Evolutionary conservation across 2,113 vertebrate species (phyloP), one percentile per base, ranked within the genome.

Genomic region (Labeo catla): DNA sequence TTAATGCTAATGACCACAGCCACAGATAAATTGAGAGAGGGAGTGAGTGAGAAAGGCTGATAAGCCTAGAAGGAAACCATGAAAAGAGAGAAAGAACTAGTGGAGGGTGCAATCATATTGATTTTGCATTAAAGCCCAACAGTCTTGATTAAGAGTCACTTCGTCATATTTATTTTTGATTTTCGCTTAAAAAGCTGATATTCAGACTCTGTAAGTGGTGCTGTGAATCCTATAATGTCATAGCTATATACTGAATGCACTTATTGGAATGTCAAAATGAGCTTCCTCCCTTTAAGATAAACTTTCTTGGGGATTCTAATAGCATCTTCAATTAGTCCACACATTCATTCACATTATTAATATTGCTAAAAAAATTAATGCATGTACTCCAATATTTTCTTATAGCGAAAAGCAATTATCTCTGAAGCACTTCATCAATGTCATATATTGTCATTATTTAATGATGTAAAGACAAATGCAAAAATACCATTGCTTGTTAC

Each of bases 331-430:
- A 47, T 73, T 43, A 39, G 11, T 74, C 4, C 10, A 23, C 45
- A 15, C n/a, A 74, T 74, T 23, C 21, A 74, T 74, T 74, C 72
- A 74, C 13, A 23, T 74, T 47, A 70, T 70, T 13, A 73, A 47
- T 74, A 47, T 74, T 74, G 45, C 49, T 74, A 49, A 28, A 74
- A 74, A 74, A 74, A 74, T 74, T 12, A 47, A 74, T 74, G 72
- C 3, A 43, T 43, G 68, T 72, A 72, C 9, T 5, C 8, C 73
- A 49, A 13, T 74, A 34, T 57, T 6, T 78, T 19, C 4, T 78
- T 39, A 21, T 36, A 19, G 28, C 49, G 21, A 28, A n/a, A 59
- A 39, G 9, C 3, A 54, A 59, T 78, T 59, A 36, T 78, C 34
- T 4, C 76, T 78, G 49, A 77, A 52, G 74, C 47, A 77, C 49